Evolutionary conservation across 2,888 invertebrate genomes (phyloP).

Genomic region (Trichopria drosophilae): DNA sequence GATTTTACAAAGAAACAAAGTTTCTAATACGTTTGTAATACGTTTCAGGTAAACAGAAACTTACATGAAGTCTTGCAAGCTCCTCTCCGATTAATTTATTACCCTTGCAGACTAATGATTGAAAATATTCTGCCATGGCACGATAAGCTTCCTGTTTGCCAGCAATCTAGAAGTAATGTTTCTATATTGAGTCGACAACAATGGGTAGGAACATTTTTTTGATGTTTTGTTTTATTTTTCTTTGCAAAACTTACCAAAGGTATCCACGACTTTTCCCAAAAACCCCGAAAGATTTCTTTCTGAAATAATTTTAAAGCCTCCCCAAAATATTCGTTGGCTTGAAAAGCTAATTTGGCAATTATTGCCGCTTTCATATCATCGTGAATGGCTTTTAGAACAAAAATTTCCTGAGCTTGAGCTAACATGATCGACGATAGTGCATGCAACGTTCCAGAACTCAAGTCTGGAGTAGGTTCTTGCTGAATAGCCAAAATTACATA

Average conservation of each 20-base stretch:
- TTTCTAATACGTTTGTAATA: too few relatives aligned
- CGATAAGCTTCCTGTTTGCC: conserved; percentile 88
- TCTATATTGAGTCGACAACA: not conserved
- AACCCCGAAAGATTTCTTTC: conserved; percentile 75
- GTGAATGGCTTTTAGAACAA: conserved; percentile 90
- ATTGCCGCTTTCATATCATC: conserved; percentile 94
- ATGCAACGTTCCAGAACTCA: conserved; percentile 86
- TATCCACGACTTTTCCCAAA: conserved; percentile 92
- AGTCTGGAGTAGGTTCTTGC: conserved; percentile 94
- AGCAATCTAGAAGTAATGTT: conserved; percentile 63
- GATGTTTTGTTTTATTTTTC: too few relatives aligned
- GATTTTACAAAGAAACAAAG: too few relatives aligned
- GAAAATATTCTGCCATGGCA: conserved; percentile 87
- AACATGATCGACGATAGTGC: conserved; percentile 89
- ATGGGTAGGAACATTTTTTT: too few relatives aligned
- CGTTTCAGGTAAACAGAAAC: too few relatives aligned
- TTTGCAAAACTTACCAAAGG: conserved; percentile 65
- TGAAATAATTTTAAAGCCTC: conserved; percentile 87
- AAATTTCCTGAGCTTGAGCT: conserved; percentile 97
- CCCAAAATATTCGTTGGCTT: conserved; percentile 91
- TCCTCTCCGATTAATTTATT: conserved; percentile 85
- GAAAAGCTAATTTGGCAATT: conserved; percentile 88
- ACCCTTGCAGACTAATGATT: conserved; percentile 79
- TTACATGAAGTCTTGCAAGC: conserved; percentile 78
- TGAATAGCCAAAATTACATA: conserved; percentile 81